phyloP scores from a whole-genome alignment of 2,113 vertebrate genomes.

The Dipodomys ordii region DNA sequence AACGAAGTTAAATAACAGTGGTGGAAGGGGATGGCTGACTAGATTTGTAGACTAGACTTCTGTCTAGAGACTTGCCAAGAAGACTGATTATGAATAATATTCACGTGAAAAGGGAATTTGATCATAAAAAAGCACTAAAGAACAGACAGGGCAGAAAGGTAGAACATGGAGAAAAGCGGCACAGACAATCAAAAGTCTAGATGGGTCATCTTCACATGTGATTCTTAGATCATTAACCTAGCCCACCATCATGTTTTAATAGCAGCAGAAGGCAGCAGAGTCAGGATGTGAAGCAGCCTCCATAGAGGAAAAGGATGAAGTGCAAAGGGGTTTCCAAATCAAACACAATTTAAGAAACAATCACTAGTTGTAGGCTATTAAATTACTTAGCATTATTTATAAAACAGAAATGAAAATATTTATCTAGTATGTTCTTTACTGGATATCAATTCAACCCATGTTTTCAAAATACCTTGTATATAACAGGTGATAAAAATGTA shows the following conservation, averaged over 20 bases:
- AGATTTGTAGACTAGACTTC: constrained; percentile 43
- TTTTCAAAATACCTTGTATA: constrained; percentile 68
- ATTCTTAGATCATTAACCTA: constrained; percentile 55
- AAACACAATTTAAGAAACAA: constrained; percentile 37
- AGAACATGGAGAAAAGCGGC: constrained; percentile 47
- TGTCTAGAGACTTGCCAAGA: background rate
- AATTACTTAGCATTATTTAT: constrained; percentile 71
- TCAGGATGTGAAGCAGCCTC: background rate
- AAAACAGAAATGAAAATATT: constrained; percentile 70
- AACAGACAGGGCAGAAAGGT: constrained; percentile 57
- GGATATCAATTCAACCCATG: constrained; percentile 66
- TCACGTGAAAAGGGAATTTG: constrained; percentile 67
- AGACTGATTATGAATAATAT: constrained; percentile 46
- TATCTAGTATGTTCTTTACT: constrained; percentile 63
- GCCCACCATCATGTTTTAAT: constrained; percentile 36
- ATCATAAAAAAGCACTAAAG: constrained; percentile 46
- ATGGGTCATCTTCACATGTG: constrained; percentile 55
- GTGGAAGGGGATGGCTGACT: constrained; percentile 28
- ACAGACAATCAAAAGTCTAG: constrained; percentile 48
- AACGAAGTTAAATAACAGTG: background rate
- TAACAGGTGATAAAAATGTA: constrained; percentile 58
- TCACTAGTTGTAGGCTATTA: constrained; percentile 43
- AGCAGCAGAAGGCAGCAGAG: background rate
- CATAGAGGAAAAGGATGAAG: background rate
- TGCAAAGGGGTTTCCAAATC: constrained; percentile 15